These are phyloP conservation scores for mouse (Mus musculus) DNA, from an alignment of 2,113 vertebrate genomes.

Conservation along the genomic window DNA sequence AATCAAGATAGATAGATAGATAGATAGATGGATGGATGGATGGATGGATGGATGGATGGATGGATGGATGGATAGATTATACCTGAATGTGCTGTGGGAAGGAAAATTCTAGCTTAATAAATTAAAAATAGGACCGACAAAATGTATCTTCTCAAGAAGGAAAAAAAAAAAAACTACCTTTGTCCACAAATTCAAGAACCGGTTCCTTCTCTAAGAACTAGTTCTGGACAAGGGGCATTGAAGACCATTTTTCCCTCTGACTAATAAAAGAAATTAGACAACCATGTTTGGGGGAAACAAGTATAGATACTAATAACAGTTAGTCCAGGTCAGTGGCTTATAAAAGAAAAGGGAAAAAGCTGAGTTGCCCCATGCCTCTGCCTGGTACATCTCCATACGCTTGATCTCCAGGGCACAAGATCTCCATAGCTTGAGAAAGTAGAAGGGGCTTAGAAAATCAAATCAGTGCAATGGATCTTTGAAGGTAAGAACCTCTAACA, in stretches of 20 bases:
- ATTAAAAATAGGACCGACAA: neutral
- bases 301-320: neutral
- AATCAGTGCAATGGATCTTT: too few relatives aligned
- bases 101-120: neutral
- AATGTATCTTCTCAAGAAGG: neutral
- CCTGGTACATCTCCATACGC: too few relatives aligned
- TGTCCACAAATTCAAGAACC: neutral
- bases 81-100: neutral
- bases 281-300: neutral
- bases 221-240: neutral
- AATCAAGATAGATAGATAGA: too few relatives aligned
- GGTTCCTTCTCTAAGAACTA: neutral
- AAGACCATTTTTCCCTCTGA: neutral
- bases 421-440: neutral
- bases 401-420: neutral
- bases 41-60: too few relatives aligned
- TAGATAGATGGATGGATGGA: too few relatives aligned
- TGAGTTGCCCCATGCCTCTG: neutral
- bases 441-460: neutral
- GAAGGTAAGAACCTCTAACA: neutral
- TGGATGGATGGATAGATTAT: neutral
- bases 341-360: neutral
- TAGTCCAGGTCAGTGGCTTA: neutral
- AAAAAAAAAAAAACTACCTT: neutral
- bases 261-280: neutral